Base-by-base conservation (phyloP, 2,888 invertebrate genomes). In the Troides aeacus region DNA sequence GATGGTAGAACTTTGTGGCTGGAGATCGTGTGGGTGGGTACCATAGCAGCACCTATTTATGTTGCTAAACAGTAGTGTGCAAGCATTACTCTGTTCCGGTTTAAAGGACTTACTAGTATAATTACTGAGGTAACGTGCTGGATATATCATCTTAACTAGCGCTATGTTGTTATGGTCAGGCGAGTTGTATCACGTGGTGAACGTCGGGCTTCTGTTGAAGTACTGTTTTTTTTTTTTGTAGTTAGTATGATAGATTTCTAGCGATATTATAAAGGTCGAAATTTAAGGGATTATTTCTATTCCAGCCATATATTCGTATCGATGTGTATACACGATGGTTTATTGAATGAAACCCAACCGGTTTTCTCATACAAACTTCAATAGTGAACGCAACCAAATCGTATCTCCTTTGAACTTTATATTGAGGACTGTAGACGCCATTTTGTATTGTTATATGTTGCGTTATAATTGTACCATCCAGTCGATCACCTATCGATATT, bases 401-500 rank as follows among this genome's bases (percentile, higher is more conserved):
- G 21, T 57, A 4, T 50, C 50, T 17, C 15, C 50, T 50, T 50
- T 57, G 21, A 21, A 21, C 57, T 21, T 21, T 57, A 57, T 21
- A 5, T 23, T n/a, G 4, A 21, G 23, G 4, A 1, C 23, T 8
- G 2, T 57, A 57, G 57, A 21, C 6, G 4, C 10, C 18, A 57
- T 10, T 18, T 21, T 57, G 6, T 8, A 56, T 23, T 46, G 15
- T 67, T 59, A 68, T 30, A 57, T 50, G 63, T 65, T 24, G 62
- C 70, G 74, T 72, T 78, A 81, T 84, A 84, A 84, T 85, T 85
- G 84, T 82, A 80, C 79, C 76, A 74, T 80, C 81, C 80, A 83
- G 84, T 83, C 84, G 87, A 88, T 89, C 88, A 86, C 82, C 79
- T 77, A 81, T 86, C 83, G 88, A 87, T 87, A 85, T 78, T 75